These are phyloP conservation scores for Helicoverpa zea DNA, from an alignment of 1,140 invertebrate genomes.

Conservation along the genomic window DNA sequence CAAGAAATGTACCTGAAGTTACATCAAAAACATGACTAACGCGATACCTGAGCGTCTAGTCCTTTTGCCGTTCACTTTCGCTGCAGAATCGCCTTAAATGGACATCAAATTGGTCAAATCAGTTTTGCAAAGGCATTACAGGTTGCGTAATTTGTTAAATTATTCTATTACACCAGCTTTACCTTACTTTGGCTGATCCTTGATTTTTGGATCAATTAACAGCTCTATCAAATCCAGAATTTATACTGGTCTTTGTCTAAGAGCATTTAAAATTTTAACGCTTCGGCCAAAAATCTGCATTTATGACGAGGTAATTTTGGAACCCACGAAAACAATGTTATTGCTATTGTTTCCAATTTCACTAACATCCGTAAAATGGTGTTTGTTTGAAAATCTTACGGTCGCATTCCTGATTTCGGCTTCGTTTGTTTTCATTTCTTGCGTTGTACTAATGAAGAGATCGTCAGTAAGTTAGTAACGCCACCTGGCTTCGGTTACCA, in stretches of 20 bases:
- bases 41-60: constrained; percentile 27
- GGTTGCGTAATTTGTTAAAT: constrained; percentile 49
- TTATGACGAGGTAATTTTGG: neutral
- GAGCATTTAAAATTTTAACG: no score
- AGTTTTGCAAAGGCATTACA: constrained; percentile 38
- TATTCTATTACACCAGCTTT: constrained; percentile 22
- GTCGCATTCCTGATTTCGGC: neutral
- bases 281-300: neutral
- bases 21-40: constrained; percentile 39
- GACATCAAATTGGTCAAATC: constrained; percentile 50
- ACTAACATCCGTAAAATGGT: constrained; percentile 22
- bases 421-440: constrained; percentile 42
- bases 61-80: constrained; percentile 48
- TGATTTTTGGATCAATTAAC: neutral
- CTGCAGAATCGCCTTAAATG: constrained; percentile 43
- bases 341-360: constrained; percentile 20
- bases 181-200: neutral
- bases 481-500: constrained; percentile 49
- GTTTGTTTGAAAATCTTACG: constrained; percentile 5
- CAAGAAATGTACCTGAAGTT: constrained; percentile 27
- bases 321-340: constrained; percentile 9
- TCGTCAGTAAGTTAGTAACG: constrained; percentile 6
- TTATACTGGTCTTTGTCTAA: neutral
- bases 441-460: constrained; percentile 36
- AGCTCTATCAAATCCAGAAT: neutral